These are phyloP conservation scores for Lepus europaeus DNA, from an alignment of 2,113 vertebrate genomes.

Conservation along the genomic window DNA sequence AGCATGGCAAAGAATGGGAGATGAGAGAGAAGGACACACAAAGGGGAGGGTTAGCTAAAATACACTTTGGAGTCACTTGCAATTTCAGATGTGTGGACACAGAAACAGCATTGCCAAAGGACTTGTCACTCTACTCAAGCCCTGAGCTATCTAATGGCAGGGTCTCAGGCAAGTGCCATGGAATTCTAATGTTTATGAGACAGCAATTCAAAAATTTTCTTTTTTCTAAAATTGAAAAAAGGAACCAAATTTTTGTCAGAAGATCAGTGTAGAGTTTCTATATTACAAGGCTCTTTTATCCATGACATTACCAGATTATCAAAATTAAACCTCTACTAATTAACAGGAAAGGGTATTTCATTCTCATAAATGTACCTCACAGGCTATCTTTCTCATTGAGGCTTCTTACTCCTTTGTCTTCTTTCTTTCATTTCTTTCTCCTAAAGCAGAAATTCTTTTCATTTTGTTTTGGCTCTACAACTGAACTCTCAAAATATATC, in stretches of 20 bases:
- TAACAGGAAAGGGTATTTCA: not conserved
- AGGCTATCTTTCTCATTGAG: not conserved
- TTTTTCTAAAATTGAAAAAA: not conserved
- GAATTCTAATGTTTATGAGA: not conserved
- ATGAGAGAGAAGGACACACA: not conserved
- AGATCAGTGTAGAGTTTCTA: not conserved
- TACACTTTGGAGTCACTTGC: not conserved
- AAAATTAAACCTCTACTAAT: slow-evolving; percentile 51
- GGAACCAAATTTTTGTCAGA: not conserved
- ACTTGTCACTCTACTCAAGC: not conserved
- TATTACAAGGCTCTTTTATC: not conserved
- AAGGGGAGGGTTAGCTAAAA: not conserved
- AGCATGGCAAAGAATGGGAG: not conserved
- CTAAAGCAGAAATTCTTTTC: slow-evolving; percentile 60
- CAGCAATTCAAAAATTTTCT: not conserved
- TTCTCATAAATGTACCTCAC: not conserved
- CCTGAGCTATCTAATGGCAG: not conserved
- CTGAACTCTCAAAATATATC: not conserved
- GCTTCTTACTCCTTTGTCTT: not conserved
- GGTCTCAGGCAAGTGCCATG: not conserved
- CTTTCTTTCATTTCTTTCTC: slow-evolving; percentile 35
- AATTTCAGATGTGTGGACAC: not conserved
- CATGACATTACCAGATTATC: slow-evolving; percentile 74
- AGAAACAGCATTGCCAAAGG: not conserved
- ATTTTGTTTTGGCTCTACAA: slow-evolving; percentile 80